A percentile compares a stretch with the other conserved stretches of the same genome.
Conservation (phyloP, 1,140 invertebrate genomes). For the Drosophila ercepeae region DNA sequence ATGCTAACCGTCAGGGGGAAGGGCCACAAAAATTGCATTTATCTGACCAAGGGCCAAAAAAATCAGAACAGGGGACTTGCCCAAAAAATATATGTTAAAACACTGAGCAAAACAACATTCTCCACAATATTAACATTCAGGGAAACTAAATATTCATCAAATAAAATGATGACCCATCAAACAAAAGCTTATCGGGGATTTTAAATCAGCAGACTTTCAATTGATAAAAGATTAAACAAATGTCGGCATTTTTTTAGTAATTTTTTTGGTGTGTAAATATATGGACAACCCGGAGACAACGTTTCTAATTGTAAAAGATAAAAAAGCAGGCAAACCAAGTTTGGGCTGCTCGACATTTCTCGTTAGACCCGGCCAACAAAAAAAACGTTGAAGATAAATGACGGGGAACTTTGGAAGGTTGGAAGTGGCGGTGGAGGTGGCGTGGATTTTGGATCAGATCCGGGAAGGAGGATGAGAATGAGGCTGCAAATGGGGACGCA, state of each 20-base stretch:
- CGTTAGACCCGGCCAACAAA: conserved; percentile 53
- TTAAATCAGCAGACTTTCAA: not conserved
- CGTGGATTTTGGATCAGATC: conserved; percentile 35
- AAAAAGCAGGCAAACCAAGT: conserved; percentile 56
- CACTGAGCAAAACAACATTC: conserved; percentile 2
- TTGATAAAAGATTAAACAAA: not conserved
- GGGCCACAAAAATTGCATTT: conserved; percentile 68
- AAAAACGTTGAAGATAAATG: conserved; percentile 65
- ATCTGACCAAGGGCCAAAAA: conserved; percentile 66
- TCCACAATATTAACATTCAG: not conserved
- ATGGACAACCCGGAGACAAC: conserved; percentile 50
- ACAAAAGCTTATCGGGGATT: not conserved
- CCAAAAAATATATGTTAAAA: conserved; percentile 21
- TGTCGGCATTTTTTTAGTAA: not conserved
- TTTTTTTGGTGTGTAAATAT: conserved; percentile 19
- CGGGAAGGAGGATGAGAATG: conserved; percentile 18
- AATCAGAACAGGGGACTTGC: conserved; percentile 41
- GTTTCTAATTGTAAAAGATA: conserved; percentile 78
- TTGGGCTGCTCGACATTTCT: conserved; percentile 60
- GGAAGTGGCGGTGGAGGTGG: conserved; percentile 15
- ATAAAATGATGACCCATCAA: too few species aligned
- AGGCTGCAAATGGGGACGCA: conserved; percentile 3
- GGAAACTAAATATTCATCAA: not conserved
- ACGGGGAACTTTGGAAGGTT: conserved; percentile 52
- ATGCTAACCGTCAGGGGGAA: conserved; percentile 53